Evolutionary conservation across 2,888 invertebrate species (phyloP).

Genomic region (Heliothis peltigera): DNA sequence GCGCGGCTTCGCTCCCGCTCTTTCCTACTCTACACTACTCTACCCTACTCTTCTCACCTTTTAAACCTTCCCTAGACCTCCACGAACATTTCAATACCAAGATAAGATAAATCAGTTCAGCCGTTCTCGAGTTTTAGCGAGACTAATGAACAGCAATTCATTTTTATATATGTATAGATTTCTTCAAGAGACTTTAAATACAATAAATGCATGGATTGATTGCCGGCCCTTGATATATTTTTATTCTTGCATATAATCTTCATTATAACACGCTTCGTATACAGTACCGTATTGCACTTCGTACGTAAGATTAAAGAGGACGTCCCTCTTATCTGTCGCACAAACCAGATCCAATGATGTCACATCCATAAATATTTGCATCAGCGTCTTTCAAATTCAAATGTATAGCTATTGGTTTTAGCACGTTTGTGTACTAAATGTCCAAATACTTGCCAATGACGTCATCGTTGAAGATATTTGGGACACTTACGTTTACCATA

Average conservation of each 20-base stretch:
- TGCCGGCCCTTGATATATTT: too few species aligned
- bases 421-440: conserved; percentile 16
- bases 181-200: too few species aligned
- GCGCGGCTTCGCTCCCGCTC: too few species aligned
- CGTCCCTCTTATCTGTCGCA: conserved; percentile 8
- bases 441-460: conserved; percentile 42
- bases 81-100: too few species aligned
- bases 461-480: conserved; percentile 34
- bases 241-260: neutral
- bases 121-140: too few species aligned
- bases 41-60: too few species aligned
- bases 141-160: too few species aligned
- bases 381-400: conserved; percentile 44
- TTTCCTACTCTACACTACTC: too few species aligned
- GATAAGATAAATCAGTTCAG: too few species aligned
- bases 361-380: conserved; percentile 27
- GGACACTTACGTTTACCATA: conserved; percentile 4
- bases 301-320: conserved; percentile 19
- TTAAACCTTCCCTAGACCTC: too few species aligned
- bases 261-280: neutral
- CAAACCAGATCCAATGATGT: conserved; percentile 39
- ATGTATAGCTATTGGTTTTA: conserved; percentile 34
- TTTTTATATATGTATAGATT: too few species aligned
- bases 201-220: too few species aligned
- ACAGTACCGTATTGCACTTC: neutral